phyloP scores from a whole-genome alignment of 30 jellyfish, hydroid and myxozoan genomes.

The Aurelia coerulea region DNA sequence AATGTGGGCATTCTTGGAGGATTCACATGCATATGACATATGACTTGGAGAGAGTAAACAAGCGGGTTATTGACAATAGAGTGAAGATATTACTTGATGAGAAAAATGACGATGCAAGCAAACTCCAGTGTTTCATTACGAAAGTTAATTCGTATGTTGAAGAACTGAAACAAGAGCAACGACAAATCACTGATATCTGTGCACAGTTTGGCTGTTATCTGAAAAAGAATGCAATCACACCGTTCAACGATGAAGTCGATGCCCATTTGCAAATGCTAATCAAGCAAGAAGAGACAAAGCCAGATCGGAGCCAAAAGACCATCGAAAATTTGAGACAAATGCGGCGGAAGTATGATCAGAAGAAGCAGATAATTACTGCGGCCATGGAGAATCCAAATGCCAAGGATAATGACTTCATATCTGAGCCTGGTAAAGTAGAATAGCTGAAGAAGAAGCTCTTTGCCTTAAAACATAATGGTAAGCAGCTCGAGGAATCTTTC shows the following conservation, averaged over 20 bases:
- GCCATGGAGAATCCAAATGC: conserved; percentile 57
- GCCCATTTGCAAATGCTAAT: conserved; percentile 64
- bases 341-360: conserved; percentile 39
- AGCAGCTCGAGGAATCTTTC: conserved; percentile 15
- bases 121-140: conserved; percentile 16
- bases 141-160: conserved; percentile 3
- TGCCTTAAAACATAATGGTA: conserved; percentile 51
- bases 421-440: conserved; percentile 57
- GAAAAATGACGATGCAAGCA: conserved; percentile 1
- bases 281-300: conserved; percentile 34
- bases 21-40: conserved; percentile 68
- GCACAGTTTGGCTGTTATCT: conserved; percentile 75
- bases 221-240: conserved; percentile 67
- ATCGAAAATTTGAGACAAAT: conserved; percentile 20
- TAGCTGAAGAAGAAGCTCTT: conserved; percentile 52
- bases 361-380: conserved; percentile 35
- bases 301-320: conserved; percentile 22
- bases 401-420: conserved; percentile 10
- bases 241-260: conserved; percentile 65
- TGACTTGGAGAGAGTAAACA: conserved; percentile 33
- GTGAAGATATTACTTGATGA: conserved; percentile 5
- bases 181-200: conserved; percentile 48
- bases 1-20: conserved; percentile 62
- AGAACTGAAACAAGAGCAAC: conserved; percentile 41
- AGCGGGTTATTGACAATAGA: conserved; percentile 44